These are phyloP conservation scores for Triplophysa tibetana DNA, from an alignment of 2,113 vertebrate species.

Conservation along the genomic window DNA sequence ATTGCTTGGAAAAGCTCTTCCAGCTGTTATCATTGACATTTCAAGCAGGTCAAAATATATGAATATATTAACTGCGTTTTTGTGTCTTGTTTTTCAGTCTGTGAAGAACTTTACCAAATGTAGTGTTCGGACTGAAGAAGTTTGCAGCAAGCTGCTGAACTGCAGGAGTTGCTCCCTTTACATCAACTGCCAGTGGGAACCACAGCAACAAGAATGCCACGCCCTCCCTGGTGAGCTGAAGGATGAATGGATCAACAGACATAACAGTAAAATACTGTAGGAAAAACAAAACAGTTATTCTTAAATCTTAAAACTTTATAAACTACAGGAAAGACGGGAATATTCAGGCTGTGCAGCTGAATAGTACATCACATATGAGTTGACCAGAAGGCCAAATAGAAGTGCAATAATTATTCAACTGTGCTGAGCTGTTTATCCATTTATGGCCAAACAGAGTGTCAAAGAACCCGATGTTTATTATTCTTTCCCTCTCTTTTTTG, in stretches of 20 bases:
- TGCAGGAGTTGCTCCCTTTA: constrained; percentile 94
- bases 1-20: too few relatives aligned
- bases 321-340: not conserved
- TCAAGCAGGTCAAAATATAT: too few relatives aligned
- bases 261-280: not conserved
- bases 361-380: constrained; percentile 10
- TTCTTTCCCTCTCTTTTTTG: not conserved
- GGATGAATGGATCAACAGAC: not conserved
- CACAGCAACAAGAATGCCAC: constrained; percentile 91
- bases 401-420: constrained; percentile 19
- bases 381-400: not conserved
- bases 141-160: constrained; percentile 93
- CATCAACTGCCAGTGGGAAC: constrained; percentile 96
- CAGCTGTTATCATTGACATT: too few relatives aligned
- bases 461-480: not conserved
- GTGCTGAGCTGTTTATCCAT: not conserved
- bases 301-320: not conserved
- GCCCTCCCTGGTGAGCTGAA: constrained; percentile 84
- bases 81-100: constrained; percentile 67
- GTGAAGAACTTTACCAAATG: constrained; percentile 92
- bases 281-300: not conserved
- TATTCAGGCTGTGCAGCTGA: constrained; percentile 7
- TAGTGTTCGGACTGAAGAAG: constrained; percentile 87
- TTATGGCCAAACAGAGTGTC: not conserved
- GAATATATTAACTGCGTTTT: not conserved